Evolutionary conservation across 2,797 vertebrate genomes (phyloP).

Genomic region (Brachymystax lenok): DNA sequence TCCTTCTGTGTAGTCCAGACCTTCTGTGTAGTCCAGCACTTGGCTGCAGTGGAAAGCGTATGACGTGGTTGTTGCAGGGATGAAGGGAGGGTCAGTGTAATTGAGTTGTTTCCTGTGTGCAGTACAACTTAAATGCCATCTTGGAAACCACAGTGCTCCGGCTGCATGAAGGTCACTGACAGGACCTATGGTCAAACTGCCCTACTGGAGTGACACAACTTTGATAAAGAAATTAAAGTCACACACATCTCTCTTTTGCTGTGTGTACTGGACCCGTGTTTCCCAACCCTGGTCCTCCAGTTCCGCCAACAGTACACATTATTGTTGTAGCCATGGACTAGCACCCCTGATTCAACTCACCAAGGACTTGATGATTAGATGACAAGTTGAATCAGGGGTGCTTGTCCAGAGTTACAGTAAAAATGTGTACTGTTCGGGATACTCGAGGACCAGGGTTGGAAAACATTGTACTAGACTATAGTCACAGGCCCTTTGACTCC

Average conservation of each 20-base stretch:
- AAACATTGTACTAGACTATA: constrained; percentile 14
- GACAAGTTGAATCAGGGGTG: too few relatives aligned
- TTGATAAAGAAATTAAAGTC: background rate
- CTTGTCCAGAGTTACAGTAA: too few relatives aligned
- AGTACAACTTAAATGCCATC: constrained; percentile 57
- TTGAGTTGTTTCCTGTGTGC: constrained; percentile 58
- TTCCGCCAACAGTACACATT: too few relatives aligned
- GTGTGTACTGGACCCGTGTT: background rate
- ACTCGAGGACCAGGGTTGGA: too few relatives aligned
- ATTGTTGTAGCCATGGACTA: too few relatives aligned
- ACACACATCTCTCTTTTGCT: background rate
- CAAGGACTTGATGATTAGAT: too few relatives aligned
- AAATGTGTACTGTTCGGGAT: too few relatives aligned
- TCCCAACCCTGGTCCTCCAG: background rate
- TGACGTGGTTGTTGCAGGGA: constrained; percentile 61
- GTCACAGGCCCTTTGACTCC: constrained; percentile 39
- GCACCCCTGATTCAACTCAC: too few relatives aligned
- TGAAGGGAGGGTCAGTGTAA: constrained; percentile 55
- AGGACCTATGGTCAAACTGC: constrained; percentile 20
- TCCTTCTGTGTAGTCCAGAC: too few relatives aligned
- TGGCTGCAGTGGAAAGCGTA: background rate
- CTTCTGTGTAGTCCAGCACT: too few relatives aligned
- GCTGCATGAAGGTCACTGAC: constrained; percentile 32
- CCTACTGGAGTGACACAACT: background rate
- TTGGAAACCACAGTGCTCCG: constrained; percentile 55